A percentile compares a stretch with the other conserved stretches of the same genome.
phyloP scores from a whole-genome alignment of 2,113 vertebrate species.

The Excalfactoria chinensis region DNA sequence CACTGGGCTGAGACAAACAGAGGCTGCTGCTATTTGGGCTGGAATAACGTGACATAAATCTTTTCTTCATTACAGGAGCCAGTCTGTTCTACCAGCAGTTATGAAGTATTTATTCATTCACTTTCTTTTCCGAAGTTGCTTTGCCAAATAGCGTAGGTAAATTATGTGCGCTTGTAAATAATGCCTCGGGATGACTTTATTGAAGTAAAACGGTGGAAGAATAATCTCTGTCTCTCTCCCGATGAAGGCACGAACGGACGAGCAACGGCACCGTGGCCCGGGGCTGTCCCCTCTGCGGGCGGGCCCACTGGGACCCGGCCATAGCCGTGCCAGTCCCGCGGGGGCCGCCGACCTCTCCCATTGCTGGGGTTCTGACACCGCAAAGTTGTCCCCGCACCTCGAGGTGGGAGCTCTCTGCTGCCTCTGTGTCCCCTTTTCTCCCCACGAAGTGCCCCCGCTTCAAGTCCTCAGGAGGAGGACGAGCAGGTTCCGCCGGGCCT shows the following conservation, averaged over 20 bases:
- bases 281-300: background rate
- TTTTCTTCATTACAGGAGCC: conserved; percentile 93
- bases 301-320: background rate
- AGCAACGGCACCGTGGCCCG: background rate
- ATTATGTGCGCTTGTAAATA: conserved; percentile 86
- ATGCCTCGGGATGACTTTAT: conserved; percentile 82
- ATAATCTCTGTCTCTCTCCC: conserved; percentile 19
- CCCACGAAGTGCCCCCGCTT: background rate
- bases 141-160: conserved; percentile 89
- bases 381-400: background rate
- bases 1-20: conserved; percentile 99
- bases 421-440: rapidly evolving
- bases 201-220: conserved; percentile 74
- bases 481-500: background rate
- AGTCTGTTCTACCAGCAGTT: conserved; percentile 86
- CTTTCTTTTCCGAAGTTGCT: conserved; percentile 84
- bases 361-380: background rate
- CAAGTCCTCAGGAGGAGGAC: background rate
- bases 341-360: background rate
- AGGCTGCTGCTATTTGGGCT: conserved; percentile 94
- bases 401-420: background rate
- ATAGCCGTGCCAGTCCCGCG: background rate
- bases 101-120: conserved; percentile 90
- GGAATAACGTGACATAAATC: conserved; percentile 98
- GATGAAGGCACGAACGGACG: conserved; percentile 49